These are phyloP conservation scores for Scaptomyza graminum DNA, from an alignment of 1,140 invertebrate species.

Conservation along the genomic window DNA sequence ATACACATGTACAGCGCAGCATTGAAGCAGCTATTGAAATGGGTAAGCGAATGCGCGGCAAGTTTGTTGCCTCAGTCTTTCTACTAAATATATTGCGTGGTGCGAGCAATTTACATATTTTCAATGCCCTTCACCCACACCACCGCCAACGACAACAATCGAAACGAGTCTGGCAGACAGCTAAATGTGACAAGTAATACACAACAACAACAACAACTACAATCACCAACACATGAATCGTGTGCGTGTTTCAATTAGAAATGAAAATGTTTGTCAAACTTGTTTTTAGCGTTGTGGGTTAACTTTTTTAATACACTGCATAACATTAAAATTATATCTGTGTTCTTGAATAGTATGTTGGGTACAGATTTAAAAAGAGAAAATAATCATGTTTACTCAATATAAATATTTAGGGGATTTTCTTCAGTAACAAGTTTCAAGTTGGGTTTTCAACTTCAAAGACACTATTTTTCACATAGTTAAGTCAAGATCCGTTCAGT, in stretches of 20 bases:
- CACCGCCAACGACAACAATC: slow-evolving; percentile 33
- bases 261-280: slow-evolving; percentile 75
- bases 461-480: no score
- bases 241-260: slow-evolving; percentile 75
- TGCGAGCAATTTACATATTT: slow-evolving; percentile 66
- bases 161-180: slow-evolving; percentile 36
- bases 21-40: slow-evolving; percentile 77
- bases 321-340: slow-evolving; percentile 55
- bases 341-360: slow-evolving; percentile 22
- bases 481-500: no score
- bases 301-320: slow-evolving; percentile 47
- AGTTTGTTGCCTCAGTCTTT: slow-evolving; percentile 72
- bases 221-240: slow-evolving; percentile 39
- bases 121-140: slow-evolving; percentile 47
- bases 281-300: slow-evolving; percentile 57
- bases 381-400: no score
- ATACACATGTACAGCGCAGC: slow-evolving; percentile 81
- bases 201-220: slow-evolving; percentile 23
- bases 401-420: no score
- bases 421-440: no score
- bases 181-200: slow-evolving; percentile 67
- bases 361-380: no score
- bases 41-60: slow-evolving; percentile 57
- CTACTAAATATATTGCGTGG: slow-evolving; percentile 38
- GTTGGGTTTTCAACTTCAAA: no score